These are phyloP conservation scores for Phainopepla nitens DNA, from an alignment of 2,113 vertebrate species.

Conservation along the genomic window DNA sequence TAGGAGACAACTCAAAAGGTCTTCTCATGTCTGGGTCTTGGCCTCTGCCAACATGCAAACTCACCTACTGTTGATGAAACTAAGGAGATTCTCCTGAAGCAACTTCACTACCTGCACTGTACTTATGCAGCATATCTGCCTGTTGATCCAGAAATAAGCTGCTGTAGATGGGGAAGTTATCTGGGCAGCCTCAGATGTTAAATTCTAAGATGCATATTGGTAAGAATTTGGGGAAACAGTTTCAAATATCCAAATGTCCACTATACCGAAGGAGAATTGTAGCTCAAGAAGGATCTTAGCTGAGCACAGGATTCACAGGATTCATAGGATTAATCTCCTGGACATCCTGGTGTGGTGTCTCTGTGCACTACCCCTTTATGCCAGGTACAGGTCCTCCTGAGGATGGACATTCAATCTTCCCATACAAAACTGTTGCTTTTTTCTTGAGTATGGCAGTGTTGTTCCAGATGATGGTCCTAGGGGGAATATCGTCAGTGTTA, in stretches of 20 bases:
- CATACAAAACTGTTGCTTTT: background rate
- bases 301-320: background rate
- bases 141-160: slow-evolving; percentile 18
- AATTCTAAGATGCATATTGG: background rate
- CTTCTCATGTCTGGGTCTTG: background rate
- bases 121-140: background rate
- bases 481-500: background rate
- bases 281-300: background rate
- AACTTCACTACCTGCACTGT: background rate
- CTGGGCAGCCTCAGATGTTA: background rate
- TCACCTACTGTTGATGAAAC: background rate
- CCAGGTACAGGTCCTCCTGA: background rate
- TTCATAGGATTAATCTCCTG: background rate
- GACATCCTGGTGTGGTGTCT: background rate
- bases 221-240: background rate
- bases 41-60: background rate
- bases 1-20: background rate
- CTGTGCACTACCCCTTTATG: background rate
- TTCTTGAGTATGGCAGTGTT: background rate
- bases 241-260: background rate
- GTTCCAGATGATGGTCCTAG: background rate
- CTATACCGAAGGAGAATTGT: background rate
- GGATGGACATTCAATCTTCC: background rate
- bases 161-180: background rate
- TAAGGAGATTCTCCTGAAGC: background rate